These are phyloP conservation scores for Phyllostomus discolor DNA, from an alignment of 2,113 vertebrate species.

Conservation along the genomic window DNA sequence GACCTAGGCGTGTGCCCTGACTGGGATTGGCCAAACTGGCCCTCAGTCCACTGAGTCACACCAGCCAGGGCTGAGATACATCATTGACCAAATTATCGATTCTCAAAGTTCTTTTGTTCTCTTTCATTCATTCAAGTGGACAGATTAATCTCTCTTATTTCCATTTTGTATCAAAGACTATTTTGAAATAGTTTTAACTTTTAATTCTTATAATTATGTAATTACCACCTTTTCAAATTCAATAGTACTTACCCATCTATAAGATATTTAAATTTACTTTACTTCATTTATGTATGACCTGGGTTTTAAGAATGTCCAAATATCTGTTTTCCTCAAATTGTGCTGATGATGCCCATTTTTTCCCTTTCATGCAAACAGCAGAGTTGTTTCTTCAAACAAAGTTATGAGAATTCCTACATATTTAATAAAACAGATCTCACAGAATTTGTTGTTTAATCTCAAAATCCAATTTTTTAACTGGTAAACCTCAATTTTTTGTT, in stretches of 20 bases:
- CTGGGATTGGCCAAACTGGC: no score
- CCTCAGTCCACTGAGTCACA: no score
- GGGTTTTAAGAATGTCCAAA: neutral
- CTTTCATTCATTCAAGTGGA: neutral
- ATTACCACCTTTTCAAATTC: neutral
- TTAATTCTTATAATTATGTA: neutral
- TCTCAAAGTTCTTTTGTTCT: neutral
- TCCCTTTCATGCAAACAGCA: neutral
- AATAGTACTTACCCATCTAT: neutral
- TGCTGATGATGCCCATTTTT: neutral
- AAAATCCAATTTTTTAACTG: neutral
- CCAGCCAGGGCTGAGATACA: neutral
- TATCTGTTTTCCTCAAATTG: neutral
- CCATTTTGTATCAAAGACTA: neutral
- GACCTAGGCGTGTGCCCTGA: no score
- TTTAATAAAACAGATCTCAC: neutral
- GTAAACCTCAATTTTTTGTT: neutral
- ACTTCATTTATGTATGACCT: neutral
- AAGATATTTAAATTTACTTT: neutral
- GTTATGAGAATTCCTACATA: neutral
- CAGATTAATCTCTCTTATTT: neutral
- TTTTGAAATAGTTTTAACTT: constrained; percentile 14
- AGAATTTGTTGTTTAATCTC: constrained; percentile 19
- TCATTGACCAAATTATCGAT: neutral
- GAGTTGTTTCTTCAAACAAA: constrained; percentile 19